Base-by-base conservation (phyloP, 2,113 vertebrate genomes). In the Nyctereutes procyonoides region DNA sequence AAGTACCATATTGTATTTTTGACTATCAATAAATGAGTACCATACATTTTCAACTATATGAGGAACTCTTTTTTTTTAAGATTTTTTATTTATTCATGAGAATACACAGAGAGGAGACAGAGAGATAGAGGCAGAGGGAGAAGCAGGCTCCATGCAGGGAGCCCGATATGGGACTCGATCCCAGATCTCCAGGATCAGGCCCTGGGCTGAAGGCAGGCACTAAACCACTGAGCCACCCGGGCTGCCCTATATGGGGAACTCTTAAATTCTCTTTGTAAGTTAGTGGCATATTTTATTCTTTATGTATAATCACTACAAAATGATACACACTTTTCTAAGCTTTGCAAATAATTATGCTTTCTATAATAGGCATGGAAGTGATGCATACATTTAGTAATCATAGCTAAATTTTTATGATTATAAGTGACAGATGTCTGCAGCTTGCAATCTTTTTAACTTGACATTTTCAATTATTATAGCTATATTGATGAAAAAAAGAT, bases 401-500 rank as follows among this genome's bases (percentile, higher is more conserved):
- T 65, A 97, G 55, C 60, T 76, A 1, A 94, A 96, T 97, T 96
- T 86, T 93, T 97, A 73, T 98, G 97, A 98, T 98, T 98, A 35
- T 97, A 98, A 98, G 71, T 98, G 98, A 98, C 98, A 98, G 98
- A 97, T 90, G 56, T 98, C 97, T 98, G 97, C 94, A 96, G 89
- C 96, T 98, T 74, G 80, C 77, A 94, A 97, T 98, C 91, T 95
- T 98, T 98, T 98, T 98, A 98, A 88, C 84, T 74, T 98, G 97
- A 97, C 98, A 98, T 98, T 98, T 98, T 98, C 98, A 98, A 93
- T 98, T 98, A 98, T 98, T 98, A 96, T 88, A 89, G 97, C 77
- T 92, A 19, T 98, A 98, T 97, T 98, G 98, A 98, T 96, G 90
- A 96, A 98, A 97, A 97, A 92, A 98, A 93, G 96, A 98, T 98